These are phyloP conservation scores for Vireo griseus DNA, from an alignment of 2,797 vertebrate genomes.

Conservation along the genomic window DNA sequence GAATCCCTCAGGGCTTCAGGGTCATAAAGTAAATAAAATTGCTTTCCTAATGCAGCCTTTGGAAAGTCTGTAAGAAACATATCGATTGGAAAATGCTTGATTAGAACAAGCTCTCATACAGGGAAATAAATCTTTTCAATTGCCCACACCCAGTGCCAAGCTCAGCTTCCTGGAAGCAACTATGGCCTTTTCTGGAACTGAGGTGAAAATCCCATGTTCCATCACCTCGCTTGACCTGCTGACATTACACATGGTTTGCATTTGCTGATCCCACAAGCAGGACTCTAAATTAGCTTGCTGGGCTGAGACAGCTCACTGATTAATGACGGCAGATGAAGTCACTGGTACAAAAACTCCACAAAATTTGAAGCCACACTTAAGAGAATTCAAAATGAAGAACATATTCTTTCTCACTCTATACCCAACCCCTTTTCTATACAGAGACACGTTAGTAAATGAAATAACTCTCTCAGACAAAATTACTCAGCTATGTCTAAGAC, in stretches of 20 bases:
- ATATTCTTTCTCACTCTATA: neutral
- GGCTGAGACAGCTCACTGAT: constrained; percentile 58
- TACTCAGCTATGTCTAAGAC: neutral
- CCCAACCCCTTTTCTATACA: neutral
- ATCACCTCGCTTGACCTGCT: constrained; percentile 62
- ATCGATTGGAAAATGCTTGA: constrained; percentile 67
- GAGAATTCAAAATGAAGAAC: neutral
- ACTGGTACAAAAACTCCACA: neutral
- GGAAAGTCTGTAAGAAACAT: constrained; percentile 68
- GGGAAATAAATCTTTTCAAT: constrained; percentile 74
- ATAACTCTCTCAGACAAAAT: neutral
- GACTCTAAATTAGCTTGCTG: constrained; percentile 63
- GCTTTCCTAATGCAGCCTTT: constrained; percentile 66
- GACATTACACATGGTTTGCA: constrained; percentile 65
- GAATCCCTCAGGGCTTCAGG: neutral
- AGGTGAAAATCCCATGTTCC: constrained; percentile 61
- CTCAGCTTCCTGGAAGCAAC: constrained; percentile 75
- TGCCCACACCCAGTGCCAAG: constrained; percentile 63
- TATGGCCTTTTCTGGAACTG: constrained; percentile 73
- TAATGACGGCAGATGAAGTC: constrained; percentile 57
- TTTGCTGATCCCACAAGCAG: constrained; percentile 68
- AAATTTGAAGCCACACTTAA: neutral
- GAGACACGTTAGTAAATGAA: neutral
- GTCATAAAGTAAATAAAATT: constrained; percentile 55
- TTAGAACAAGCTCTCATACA: constrained; percentile 59